Evolutionary conservation across 2,113 vertebrate genomes (phyloP), one percentile per base, ranked within the genome.

Genomic region (Tachysurus fulvidraco): DNA sequence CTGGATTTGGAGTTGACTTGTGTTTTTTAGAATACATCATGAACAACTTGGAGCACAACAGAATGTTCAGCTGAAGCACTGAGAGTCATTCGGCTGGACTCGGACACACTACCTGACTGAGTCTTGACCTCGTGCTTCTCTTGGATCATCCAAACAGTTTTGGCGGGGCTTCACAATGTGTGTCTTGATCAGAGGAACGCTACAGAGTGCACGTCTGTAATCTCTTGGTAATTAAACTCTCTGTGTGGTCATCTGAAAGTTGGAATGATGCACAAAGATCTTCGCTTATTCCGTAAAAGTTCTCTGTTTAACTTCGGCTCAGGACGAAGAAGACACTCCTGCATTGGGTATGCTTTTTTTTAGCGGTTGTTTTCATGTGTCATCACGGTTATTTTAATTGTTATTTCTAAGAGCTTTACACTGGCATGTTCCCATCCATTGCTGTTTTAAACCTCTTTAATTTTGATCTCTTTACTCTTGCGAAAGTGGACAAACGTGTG

Each of bases 261-360:
- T 87, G 74, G 88, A 28, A 94, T 87, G 64, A 94, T 93, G 93
- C 94, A 91, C 90, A 94, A 93, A 90, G 93, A 95, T 41, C 55
- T 71, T 52, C 89, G 93, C 19, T 36, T 89, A 60, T 62, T 83
- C 19, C 91, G 92, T 69, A 94, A 92, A 89, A 91, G 84, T 71
- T 69, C 41, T 8, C 79, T 84, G 19, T 84, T 91, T 84, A 90
- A 90, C 60, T 92, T 91, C 9, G 92, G 93, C 83, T 90, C 92
- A 13, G 89, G 91, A 73, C 91, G 93, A 82, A 94, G 89, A 69
- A 85, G 94, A 59, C 94, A 94, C 90, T 95, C 94, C 71, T 94
- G 93, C 41, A 90, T 93, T 88, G 93, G 94, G 94, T 95, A 95
- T 55, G 93, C 94, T 83, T 69, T 7, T 54, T 28, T 86, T 86